Percentiles rank a stretch among this genome's conserved stretches.
These are phyloP conservation scores for Thalassophryne amazonica DNA, from an alignment of 2,797 vertebrate genomes.

Conservation along the genomic window DNA sequence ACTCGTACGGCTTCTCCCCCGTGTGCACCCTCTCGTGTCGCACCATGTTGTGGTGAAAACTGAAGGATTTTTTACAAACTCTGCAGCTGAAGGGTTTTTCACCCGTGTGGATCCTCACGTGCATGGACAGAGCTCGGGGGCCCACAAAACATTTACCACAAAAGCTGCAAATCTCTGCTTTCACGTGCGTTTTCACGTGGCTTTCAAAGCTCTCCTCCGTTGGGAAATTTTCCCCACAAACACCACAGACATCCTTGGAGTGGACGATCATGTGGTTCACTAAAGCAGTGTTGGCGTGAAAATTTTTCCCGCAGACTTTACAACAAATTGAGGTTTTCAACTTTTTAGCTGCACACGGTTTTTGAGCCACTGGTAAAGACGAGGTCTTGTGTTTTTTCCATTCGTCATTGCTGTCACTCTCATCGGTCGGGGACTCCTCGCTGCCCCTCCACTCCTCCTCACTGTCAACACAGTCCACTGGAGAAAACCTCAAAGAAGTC, in stretches of 20 bases:
- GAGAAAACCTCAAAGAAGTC: neutral
- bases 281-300: conserved; percentile 30
- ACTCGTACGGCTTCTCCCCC: conserved; percentile 53
- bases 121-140: conserved; percentile 46
- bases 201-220: conserved; percentile 10
- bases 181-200: conserved; percentile 46
- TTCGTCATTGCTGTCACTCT: neutral
- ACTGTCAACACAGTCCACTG: neutral
- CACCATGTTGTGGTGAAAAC: conserved; percentile 57
- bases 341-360: conserved; percentile 6
- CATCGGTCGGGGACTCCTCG: neutral
- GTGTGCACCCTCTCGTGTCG: conserved; percentile 62
- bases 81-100: conserved; percentile 60
- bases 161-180: conserved; percentile 25
- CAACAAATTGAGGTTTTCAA: conserved; percentile 26
- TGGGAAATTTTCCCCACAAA: conserved; percentile 21
- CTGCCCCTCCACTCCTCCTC: conserved; percentile 34
- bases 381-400: conserved; percentile 2
- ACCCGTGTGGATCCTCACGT: conserved; percentile 64
- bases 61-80: conserved; percentile 60
- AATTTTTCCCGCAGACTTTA: conserved; percentile 42
- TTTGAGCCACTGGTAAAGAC: neutral
- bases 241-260: conserved; percentile 39
- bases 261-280: conserved; percentile 52
- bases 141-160: conserved; percentile 59